Base-by-base conservation (phyloP, 1,140 invertebrate species). In the Drosophila tani region DNA sequence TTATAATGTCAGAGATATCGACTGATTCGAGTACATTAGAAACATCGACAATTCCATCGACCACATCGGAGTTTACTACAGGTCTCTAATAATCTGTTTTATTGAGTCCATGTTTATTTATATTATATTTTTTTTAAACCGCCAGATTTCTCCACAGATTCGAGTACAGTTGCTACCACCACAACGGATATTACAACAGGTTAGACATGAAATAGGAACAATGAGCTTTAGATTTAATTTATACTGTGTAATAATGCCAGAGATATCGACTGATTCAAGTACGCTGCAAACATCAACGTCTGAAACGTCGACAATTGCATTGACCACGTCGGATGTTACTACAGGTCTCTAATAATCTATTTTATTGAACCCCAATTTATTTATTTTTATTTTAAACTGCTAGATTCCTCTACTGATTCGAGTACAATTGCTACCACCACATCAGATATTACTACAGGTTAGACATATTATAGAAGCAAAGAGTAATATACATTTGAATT, bases 101-200 rank as follows among this genome's bases (percentile, higher is more conserved):
- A 35, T 9, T 35, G 32, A 9, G 9, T 35, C 9, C 8, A 0
- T 0, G 0, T 35, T 35, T 32, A 2, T 32, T 8, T 32, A 32
- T 2, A 7, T 9, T 9, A 35, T 21, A 21, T 21, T 21, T 21
- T 21, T 35, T 35, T 35, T 35, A 11, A 35, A 35, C 32, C 32
- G 32, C 32, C 32, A 35, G 40, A 41, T 15, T 15, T 6, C 29
- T 32, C 29, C 29, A 32, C 29, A 3, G 32, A 35, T 9, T 8
- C 29, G 29, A 32, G 29, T 11, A 35, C 32, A 35, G 32, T 11
- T 35, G 9, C 46, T 24, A 46, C 60, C 11, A 66, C 51, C 17
- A 49, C 67, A 27, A 51, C 67, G 35, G 50, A 68, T 35, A 11
- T 50, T 27, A 15, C 32, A 17, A 67, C 64, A 51, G 59, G 59